Evolutionary conservation across 2,888 invertebrate species (phyloP).

Genomic region (Microplitis deprimator): DNA sequence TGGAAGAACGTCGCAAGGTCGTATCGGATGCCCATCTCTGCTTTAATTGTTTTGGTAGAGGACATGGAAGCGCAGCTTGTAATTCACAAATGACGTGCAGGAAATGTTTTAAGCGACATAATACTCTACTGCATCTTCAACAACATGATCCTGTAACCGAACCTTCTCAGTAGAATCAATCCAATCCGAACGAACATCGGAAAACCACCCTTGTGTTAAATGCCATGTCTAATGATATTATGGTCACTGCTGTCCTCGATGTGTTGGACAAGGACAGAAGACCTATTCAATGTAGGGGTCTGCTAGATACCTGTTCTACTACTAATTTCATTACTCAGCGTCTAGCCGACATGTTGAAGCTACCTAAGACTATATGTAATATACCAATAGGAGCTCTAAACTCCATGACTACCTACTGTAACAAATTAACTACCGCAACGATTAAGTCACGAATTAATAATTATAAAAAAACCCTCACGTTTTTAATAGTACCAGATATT

Average conservation of each 20-base stretch:
- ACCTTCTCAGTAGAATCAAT: no score
- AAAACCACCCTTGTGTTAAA: neutral
- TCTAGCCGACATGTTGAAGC: no score
- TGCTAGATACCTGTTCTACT: conserved; percentile 44
- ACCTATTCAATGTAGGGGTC: conserved; percentile 29
- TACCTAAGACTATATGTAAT: no score
- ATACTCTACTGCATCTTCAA: conserved; percentile 12
- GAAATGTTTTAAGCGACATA: conserved; percentile 14
- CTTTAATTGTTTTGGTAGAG: conserved; percentile 12
- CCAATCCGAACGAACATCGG: no score
- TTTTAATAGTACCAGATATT: conserved; percentile 38
- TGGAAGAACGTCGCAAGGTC: neutral
- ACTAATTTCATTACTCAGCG: conserved; percentile 47
- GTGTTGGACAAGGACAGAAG: neutral
- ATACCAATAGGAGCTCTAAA: conserved; percentile 32
- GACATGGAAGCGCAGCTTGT: conserved; percentile 1
- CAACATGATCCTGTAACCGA: no score
- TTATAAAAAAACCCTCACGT: conserved; percentile 29
- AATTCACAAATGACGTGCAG: neutral
- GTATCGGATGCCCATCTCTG: neutral
- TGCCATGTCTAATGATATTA: conserved; percentile 11
- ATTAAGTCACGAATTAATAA: conserved; percentile 33
- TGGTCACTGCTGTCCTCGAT: conserved; percentile 26
- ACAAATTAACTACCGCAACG: conserved; percentile 5
- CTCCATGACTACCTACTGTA: conserved; percentile 13